phyloP scores from a whole-genome alignment of 2,113 vertebrate genomes.

The Cyprinodon variegatus region DNA sequence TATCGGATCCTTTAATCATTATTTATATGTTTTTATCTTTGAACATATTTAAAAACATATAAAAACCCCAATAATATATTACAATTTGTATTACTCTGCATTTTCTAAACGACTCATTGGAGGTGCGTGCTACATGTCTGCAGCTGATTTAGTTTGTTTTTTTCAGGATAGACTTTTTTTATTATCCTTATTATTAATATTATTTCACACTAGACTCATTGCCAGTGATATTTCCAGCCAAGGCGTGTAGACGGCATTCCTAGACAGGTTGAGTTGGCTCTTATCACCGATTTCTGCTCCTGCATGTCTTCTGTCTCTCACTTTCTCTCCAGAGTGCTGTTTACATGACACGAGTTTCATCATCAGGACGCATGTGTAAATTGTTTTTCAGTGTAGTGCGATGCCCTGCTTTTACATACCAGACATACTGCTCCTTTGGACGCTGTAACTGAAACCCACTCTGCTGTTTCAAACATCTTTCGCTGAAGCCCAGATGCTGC shows the following conservation, averaged over 20 bases:
- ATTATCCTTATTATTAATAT: conserved; percentile 9
- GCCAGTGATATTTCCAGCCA: conserved; percentile 8
- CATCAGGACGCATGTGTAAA: conserved; percentile 43
- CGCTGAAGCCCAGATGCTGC: neutral
- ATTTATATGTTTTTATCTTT: neutral
- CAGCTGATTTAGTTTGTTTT: neutral
- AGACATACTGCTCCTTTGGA: conserved; percentile 6
- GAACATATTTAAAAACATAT: neutral
- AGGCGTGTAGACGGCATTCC: conserved; percentile 49
- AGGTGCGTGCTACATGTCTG: neutral
- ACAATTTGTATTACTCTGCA: neutral
- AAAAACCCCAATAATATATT: neutral
- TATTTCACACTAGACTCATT: neutral
- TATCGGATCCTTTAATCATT: neutral
- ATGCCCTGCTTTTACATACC: conserved; percentile 30
- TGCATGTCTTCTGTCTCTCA: neutral
- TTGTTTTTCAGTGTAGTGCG: conserved; percentile 30
- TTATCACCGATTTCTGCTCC: conserved; percentile 40
- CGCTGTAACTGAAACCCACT: neutral
- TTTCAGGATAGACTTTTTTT: neutral
- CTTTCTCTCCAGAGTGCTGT: conserved; percentile 11
- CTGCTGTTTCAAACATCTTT: conserved; percentile 5
- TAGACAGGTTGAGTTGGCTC: conserved; percentile 54
- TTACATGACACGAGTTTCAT: conserved; percentile 30
- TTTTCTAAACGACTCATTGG: neutral